Conservation (phyloP, 2,797 vertebrate genomes). For the Catamblyrhynchus diadema region DNA sequence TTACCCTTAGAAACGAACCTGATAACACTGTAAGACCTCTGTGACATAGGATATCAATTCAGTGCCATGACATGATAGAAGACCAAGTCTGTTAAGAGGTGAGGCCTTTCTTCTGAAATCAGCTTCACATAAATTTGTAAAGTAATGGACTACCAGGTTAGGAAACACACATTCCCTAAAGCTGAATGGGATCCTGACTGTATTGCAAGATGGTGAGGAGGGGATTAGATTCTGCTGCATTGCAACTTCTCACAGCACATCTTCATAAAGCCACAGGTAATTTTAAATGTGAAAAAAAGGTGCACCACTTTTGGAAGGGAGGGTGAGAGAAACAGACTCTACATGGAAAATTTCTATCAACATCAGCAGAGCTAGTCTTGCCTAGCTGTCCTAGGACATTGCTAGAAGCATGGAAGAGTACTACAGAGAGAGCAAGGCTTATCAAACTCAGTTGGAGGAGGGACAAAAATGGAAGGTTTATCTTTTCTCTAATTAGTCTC, state of each 20-base stretch:
- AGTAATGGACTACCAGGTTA: neutral
- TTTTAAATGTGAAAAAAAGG: neutral
- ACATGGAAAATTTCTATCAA: neutral
- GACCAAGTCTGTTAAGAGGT: neutral
- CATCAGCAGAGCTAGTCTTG: neutral
- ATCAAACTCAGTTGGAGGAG: neutral
- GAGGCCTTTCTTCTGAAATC: neutral
- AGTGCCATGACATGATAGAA: neutral
- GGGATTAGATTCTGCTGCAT: neutral
- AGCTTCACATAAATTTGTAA: neutral
- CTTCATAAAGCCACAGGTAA: neutral
- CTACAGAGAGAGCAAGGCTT: neutral
- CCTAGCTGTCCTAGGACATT: neutral
- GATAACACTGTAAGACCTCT: neutral
- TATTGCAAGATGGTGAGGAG: neutral
- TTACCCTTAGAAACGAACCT: neutral
- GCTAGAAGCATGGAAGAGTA: neutral
- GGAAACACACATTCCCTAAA: neutral
- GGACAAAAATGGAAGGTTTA: neutral
- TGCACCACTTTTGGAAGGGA: neutral
- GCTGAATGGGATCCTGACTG: neutral
- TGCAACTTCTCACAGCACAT: neutral
- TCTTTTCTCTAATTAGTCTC: neutral
- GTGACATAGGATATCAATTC: neutral
- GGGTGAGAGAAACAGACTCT: neutral